Base-by-base conservation (phyloP, 1,140 invertebrate species). In the Macrobrachium rosenbergii region DNA sequence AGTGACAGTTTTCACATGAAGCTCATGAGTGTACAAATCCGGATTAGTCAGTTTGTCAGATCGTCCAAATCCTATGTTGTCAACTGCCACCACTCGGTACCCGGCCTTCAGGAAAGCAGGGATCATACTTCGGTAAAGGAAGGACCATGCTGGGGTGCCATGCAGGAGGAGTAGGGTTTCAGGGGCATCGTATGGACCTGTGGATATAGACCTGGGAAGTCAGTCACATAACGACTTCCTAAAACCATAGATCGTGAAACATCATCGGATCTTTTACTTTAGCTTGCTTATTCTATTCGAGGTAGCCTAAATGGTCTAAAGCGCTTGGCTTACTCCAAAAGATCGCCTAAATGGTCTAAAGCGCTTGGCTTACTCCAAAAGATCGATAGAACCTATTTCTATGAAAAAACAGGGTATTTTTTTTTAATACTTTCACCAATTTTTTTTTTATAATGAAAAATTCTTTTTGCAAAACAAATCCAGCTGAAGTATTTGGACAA, bases 11-110 rank as follows among this genome's bases (percentile, higher is more conserved):
- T 63, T 21, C 52, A 81, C 77, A n/a, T 86, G 77, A 8, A 86
- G 75, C 17, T 62, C 58, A 23, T 86, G 84, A 14, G 77, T 79
- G 37, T 86, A 86, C 11, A 52, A 64, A 2, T 63, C 45, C 2
- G 77, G 84, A 58, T 86, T 63, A 8, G 84, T 86, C 64, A 86
- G 84, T 28, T 86, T 86, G 37, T 86, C 84, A 5, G 84, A 86
- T 6, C 84, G 63, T 43, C 84, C 84, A 69, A 86, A 86, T 12
- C 84, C 84, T 16, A 86, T 79, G 16, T 86, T 77, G 77, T 86
- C 84, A 8, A 80, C 23, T 17, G 84, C 84, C 21, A 86, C 64
- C 2, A 86, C 77, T 21, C 84, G 76, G 67, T 81, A 75, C 11
- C 84, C 84, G 17, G 84, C 84, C 17, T 37, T 64, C 5, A 86